Conservation (phyloP, 2,113 vertebrate genomes). For the Himantopus leucocephalus region DNA sequence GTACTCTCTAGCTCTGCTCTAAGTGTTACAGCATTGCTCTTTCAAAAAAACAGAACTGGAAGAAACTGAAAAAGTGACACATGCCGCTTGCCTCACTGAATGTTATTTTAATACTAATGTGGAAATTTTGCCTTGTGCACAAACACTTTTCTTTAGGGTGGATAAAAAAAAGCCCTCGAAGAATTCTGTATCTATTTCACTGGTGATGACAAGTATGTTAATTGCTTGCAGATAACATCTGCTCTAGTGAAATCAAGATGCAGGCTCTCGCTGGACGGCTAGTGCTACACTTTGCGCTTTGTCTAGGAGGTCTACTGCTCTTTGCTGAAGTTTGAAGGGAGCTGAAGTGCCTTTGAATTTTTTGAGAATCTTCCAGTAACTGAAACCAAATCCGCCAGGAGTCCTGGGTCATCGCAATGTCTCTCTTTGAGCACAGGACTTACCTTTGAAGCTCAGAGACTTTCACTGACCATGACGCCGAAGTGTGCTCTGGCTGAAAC, state of each 20-base stretch:
- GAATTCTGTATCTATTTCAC: slow-evolving; percentile 74
- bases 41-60: background rate
- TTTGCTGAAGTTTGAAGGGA: slow-evolving; percentile 62
- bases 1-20: slow-evolving; percentile 20
- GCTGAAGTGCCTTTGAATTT: slow-evolving; percentile 73
- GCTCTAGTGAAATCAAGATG: slow-evolving; percentile 79
- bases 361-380: slow-evolving; percentile 79
- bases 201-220: slow-evolving; percentile 81
- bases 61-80: slow-evolving; percentile 46
- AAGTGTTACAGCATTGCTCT: slow-evolving; percentile 26
- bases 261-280: slow-evolving; percentile 64
- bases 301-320: slow-evolving; percentile 63
- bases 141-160: slow-evolving; percentile 69
- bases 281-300: slow-evolving; percentile 65
- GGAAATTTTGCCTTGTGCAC: slow-evolving; percentile 67
- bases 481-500: slow-evolving; percentile 78
- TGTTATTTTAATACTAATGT: slow-evolving; percentile 71
- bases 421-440: slow-evolving; percentile 85
- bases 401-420: slow-evolving; percentile 86
- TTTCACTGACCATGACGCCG: slow-evolving; percentile 86
- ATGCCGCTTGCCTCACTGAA: slow-evolving; percentile 55
- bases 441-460: slow-evolving; percentile 80
- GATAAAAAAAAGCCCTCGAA: slow-evolving; percentile 11
- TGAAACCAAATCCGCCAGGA: slow-evolving; percentile 86
- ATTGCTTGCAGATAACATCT: slow-evolving; percentile 88